Conservation (phyloP, 2,888 invertebrate genomes). For the Tiphia femorata region DNA sequence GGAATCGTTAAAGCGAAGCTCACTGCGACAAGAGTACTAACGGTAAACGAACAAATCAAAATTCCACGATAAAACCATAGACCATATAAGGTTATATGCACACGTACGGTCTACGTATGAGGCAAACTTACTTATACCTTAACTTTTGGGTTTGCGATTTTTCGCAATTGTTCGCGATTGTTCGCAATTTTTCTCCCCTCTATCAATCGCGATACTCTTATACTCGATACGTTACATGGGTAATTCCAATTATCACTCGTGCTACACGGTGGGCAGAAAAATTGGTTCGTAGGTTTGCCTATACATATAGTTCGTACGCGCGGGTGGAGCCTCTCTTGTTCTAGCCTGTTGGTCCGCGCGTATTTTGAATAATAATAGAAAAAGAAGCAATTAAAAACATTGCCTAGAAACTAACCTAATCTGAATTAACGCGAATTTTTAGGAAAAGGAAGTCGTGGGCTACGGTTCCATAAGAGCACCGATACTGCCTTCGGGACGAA, state of each 20-base stretch:
- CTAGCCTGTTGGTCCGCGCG: no score
- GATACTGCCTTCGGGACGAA: constrained; percentile 58
- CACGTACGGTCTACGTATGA: background rate
- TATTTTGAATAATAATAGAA: no score
- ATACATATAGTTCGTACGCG: background rate
- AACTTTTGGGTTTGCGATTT: no score
- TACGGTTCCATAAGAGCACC: constrained; percentile 60
- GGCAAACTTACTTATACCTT: no score
- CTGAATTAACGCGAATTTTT: constrained; percentile 8
- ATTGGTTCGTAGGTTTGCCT: no score
- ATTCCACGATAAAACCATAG: background rate
- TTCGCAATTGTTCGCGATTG: no score
- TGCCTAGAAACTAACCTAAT: constrained; percentile 1
- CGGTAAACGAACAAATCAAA: constrained; percentile 52
- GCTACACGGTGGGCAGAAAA: no score
- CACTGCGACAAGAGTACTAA: constrained; percentile 55
- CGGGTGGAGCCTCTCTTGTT: background rate
- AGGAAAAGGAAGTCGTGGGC: constrained; percentile 61
- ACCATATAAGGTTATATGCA: background rate
- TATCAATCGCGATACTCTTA: no score
- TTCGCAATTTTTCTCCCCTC: no score
- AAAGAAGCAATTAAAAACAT: no score
- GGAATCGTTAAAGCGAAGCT: constrained; percentile 61
- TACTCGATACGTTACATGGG: no score
- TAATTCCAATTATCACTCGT: no score